A percentile compares a stretch with the other conserved stretches of the same genome.
Evolutionary conservation across 2,797 vertebrate genomes (phyloP).

Genomic region (Thunnus albacares): DNA sequence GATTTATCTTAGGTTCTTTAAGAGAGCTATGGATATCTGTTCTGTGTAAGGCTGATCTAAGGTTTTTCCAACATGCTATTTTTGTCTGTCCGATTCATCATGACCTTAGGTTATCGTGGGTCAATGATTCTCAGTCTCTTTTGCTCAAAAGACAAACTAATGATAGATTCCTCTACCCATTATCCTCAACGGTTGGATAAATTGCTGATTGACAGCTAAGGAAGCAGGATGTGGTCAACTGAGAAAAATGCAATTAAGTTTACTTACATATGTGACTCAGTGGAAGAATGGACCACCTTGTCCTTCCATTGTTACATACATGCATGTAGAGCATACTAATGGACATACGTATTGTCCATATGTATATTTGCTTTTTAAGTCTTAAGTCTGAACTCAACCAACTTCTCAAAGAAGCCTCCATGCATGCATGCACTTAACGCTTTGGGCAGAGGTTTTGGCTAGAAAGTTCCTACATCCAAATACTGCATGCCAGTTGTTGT

Average conservation of each 20-base stretch:
- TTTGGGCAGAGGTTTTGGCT: constrained; percentile 19
- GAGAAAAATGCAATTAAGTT: constrained; percentile 1
- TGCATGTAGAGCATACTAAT: not conserved
- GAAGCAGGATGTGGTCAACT: constrained; percentile 18
- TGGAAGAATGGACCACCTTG: not conserved
- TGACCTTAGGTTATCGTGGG: constrained; percentile 36
- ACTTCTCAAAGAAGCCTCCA: not conserved
- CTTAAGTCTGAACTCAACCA: not conserved
- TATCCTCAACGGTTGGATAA: constrained; percentile 10
- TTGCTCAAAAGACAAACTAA: constrained; percentile 10
- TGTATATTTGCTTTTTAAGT: not conserved
- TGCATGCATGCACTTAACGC: constrained; percentile 7
- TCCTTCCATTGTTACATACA: not conserved
- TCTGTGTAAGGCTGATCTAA: constrained; percentile 53
- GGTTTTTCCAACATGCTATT: constrained; percentile 24
- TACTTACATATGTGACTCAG: not conserved
- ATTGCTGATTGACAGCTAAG: constrained; percentile 37
- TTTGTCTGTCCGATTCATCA: constrained; percentile 1
- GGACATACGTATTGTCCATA: too few species aligned
- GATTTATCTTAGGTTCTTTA: constrained; percentile 31
- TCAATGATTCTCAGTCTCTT: constrained; percentile 10
- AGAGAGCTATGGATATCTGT: constrained; percentile 9
- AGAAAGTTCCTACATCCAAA: constrained; percentile 2
- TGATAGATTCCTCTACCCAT: constrained; percentile 15
- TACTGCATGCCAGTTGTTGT: constrained; percentile 17